phyloP scores from a whole-genome alignment of 2,888 invertebrate species.

The Sarcophaga subvicina region DNA sequence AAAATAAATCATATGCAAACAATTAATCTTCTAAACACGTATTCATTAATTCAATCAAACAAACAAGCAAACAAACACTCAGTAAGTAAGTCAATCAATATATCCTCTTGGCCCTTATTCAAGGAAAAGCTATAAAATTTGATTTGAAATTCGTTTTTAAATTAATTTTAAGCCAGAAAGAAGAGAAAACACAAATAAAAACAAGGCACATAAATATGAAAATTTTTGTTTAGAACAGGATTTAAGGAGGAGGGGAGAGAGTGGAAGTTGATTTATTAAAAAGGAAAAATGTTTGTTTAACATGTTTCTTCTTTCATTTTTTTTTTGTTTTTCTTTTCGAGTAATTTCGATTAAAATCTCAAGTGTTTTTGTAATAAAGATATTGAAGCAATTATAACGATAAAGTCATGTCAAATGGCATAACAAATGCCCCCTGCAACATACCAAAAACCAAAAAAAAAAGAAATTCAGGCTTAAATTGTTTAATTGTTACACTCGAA shows the following conservation, averaged over 20 bases:
- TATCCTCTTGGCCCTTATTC: background rate
- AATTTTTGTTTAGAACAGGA: conserved; percentile 49
- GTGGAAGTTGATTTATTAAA: background rate
- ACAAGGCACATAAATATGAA: conserved; percentile 64
- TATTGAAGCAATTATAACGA: conserved; percentile 34
- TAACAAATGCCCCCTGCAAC: background rate
- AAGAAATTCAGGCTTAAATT: background rate
- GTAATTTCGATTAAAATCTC: conserved; percentile 61
- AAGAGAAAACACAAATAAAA: background rate
- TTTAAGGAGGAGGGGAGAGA: background rate
- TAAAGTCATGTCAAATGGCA: background rate
- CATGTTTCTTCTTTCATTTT: background rate
- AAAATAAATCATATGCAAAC: background rate
- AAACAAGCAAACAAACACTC: conserved; percentile 53
- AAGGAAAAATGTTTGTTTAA: background rate
- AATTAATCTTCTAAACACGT: background rate
- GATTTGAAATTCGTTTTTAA: conserved; percentile 51
- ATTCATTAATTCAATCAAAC: background rate
- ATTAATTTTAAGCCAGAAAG: conserved; percentile 27
- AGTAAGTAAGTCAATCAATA: conserved; percentile 45
- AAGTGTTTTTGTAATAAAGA: conserved; percentile 62
- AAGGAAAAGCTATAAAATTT: conserved; percentile 23
- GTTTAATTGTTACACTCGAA: background rate
- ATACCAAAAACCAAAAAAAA: background rate
- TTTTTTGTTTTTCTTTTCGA: conserved; percentile 1